Evolutionary conservation across 1,140 invertebrate genomes (phyloP), one percentile per base, ranked within the genome.

Genomic region (Brachionus angularis): DNA sequence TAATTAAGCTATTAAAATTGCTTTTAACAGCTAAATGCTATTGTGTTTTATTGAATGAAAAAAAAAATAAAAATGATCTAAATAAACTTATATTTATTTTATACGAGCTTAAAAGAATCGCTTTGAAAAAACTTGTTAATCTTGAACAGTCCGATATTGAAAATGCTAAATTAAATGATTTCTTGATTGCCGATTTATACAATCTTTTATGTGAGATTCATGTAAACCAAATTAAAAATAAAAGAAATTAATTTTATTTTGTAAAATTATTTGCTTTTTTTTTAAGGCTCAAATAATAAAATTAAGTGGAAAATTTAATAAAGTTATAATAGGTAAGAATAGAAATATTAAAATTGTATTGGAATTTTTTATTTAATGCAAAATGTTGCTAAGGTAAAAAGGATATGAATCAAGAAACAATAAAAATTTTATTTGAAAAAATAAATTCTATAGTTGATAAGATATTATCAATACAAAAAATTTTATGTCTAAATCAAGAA

Each of bases 381-480:
- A 42, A 42, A 1, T 34, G n/a, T 34, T 18, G 5, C 21, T 18
- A 34, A 55, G 52, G 52, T 12, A 58, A 42, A 58, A 36, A 8
- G 25, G 36, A 39, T 23, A 58, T 58, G 8, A 58, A 23, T 23
- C 23, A 58, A 58, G 33, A 58, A 23, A 25, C 21, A 1, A 39
- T 58, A 23, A 25, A 58, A 18, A 21, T 23, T 5, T 12, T 58
- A 27, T 58, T 58, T n/a, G 3, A 18, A 27, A 58, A 25, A 58
- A 58, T 58, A 36, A 58, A 58, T 23, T 21, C 23, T 10, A 42
- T 58, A 18, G 53, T 58, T 14, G 34, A 25, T 58, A 58, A 58
- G 39, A 39, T 58, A 14, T 39, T 58, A 36, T 39, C 33, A 39
- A 58, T 58, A 14, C 53, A 58, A 33, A 58, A 58, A 58, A 58